Conservation (phyloP, 2,888 invertebrate genomes). For the Scaeva pyrastri region DNA sequence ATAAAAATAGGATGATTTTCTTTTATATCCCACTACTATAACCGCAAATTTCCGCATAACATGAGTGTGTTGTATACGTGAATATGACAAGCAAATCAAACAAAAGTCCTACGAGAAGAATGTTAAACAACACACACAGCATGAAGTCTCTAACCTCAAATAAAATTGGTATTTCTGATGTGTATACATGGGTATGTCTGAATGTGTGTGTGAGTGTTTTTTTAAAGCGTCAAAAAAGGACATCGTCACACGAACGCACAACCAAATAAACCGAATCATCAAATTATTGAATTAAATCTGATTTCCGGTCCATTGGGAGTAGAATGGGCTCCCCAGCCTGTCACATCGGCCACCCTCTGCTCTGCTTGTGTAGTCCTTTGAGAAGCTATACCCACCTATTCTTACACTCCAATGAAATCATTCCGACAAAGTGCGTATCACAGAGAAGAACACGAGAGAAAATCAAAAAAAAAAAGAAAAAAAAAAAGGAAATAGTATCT, state of each 20-base stretch:
- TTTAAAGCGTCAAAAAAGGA: conserved; percentile 54
- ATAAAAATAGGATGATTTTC: conserved; percentile 45
- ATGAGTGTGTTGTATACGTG: conserved; percentile 51
- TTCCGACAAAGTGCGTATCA: conserved; percentile 49
- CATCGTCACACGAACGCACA: conserved; percentile 70
- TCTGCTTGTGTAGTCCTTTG: background rate
- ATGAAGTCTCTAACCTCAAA: conserved; percentile 42
- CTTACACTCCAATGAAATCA: conserved; percentile 31
- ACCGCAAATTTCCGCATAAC: conserved; percentile 65
- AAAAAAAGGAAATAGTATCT: conserved; percentile 25
- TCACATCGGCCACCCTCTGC: background rate
- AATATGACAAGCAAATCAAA: conserved; percentile 70
- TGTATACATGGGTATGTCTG: too few relatives aligned
- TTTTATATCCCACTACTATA: conserved; percentile 48
- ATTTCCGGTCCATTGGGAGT: conserved; percentile 73
- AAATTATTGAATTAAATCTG: conserved; percentile 76
- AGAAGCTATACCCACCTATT: conserved; percentile 3
- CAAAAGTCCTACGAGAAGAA: conserved; percentile 32
- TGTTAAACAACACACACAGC: conserved; percentile 44
- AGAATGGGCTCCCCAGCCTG: background rate
- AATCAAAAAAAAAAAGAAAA: conserved; percentile 31
- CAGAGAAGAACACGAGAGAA: conserved; percentile 22
- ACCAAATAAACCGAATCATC: conserved; percentile 76
- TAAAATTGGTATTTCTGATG: conserved; percentile 14
- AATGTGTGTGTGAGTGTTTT: background rate